Base-by-base conservation (phyloP, 2,797 vertebrate genomes). In the Lemur catta region DNA sequence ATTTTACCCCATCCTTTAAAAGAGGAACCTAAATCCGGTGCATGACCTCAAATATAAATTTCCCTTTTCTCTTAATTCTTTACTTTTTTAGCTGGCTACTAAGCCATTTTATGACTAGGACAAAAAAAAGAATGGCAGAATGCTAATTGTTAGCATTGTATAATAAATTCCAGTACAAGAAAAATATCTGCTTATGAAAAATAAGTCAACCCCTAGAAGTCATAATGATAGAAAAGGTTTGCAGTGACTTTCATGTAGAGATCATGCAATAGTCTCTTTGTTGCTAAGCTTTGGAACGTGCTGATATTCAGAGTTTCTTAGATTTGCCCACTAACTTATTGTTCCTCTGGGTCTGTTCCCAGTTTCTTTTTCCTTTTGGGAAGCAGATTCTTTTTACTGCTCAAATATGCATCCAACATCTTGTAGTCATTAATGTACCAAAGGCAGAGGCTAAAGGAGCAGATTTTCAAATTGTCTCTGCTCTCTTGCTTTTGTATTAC, bases 391-490 rank as follows among this genome's bases (percentile, higher is more conserved):
- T 97, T 94, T 78, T 94, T 98, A 96, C 96, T 96, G 91, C 78
- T 98, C 89, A 98, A 97, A 97, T 97, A 97, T 78, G 86, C 90
- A 71, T 96, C 93, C 96, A 97, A 98, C 98, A 98, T 98, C 98
- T 98, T 99, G 98, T 72, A 98, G 97, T 97, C 98, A 97, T 98
- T 98, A 98, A 97, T 63, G 90, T 41, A 91, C 97, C 93, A 96
- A 96, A 98, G 96, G 93, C 94, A 97, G 85, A 96, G 97, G 96
- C 97, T 91, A 97, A 97, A 95, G 96, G 98, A 97, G 97, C 96
- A 6, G 89, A 85, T 97, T 98, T 98, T 98, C 98, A 98, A 98
- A 98, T 97, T 96, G 89, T 97, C 97, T 97, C 97, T 97, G 95
- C 93, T 98, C 88, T 97, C 98, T 98, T 98, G 98, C 97, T 98